These are phyloP conservation scores for Drosophila littoralis DNA, from an alignment of 1,140 invertebrate genomes.

Conservation along the genomic window DNA sequence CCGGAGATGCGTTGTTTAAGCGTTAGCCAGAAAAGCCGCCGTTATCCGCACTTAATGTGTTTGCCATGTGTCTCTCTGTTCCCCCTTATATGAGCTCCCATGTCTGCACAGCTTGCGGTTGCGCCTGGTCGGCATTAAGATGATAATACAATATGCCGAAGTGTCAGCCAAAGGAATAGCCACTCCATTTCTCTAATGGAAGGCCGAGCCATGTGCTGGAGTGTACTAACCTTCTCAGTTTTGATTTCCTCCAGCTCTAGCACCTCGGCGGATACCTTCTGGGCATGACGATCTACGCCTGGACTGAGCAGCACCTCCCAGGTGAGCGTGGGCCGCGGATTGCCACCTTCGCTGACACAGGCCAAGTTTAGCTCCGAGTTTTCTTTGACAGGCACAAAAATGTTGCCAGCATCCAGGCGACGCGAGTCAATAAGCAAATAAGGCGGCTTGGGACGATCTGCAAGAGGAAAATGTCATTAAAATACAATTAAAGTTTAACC, in stretches of 20 bases:
- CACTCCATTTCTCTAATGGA: conserved; percentile 22
- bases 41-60: conserved; percentile 70
- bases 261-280: conserved; percentile 83
- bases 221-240: conserved; percentile 78
- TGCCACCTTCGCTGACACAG: conserved; percentile 93
- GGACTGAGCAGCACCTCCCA: conserved; percentile 89
- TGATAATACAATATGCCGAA: conserved; percentile 50
- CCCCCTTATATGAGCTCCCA: not conserved
- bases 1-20: conserved; percentile 52
- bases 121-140: conserved; percentile 25
- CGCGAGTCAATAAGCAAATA: conserved; percentile 92
- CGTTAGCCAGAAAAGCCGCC: conserved; percentile 38
- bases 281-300: conserved; percentile 85
- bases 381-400: conserved; percentile 92
- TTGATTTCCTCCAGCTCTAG: conserved; percentile 83
- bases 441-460: conserved; percentile 91
- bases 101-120: conserved; percentile 23
- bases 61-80: conserved; percentile 41
- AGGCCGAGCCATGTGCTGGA: not conserved
- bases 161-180: conserved; percentile 29
- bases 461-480: conserved; percentile 24
- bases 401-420: conserved; percentile 91
- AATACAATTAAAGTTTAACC: not conserved
- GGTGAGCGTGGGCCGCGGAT: conserved; percentile 89
- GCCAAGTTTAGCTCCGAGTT: conserved; percentile 91